Percentiles rank a stretch among this genome's conserved stretches.
Evolutionary conservation across 92 coral and sea anemone genomes (phyloP).

Genomic region (Porites lobata): DNA sequence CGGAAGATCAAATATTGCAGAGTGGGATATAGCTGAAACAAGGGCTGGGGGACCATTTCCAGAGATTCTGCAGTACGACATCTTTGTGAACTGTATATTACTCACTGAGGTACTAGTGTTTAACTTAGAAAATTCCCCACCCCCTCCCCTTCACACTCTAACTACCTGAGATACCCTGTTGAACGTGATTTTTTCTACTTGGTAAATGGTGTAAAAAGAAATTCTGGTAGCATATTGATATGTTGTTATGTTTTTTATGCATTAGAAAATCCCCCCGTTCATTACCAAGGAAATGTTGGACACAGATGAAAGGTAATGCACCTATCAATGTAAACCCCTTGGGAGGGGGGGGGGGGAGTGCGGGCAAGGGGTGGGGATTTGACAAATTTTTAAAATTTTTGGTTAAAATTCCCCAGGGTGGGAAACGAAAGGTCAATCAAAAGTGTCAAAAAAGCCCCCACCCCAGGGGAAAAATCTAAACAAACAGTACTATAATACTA

Average conservation of each 20-base stretch:
- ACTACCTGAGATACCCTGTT: not conserved
- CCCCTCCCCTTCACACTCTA: not conserved
- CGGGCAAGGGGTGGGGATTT: too few relatives aligned
- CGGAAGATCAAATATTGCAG: constrained; percentile 53
- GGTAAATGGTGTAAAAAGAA: not conserved
- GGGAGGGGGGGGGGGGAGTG: too few relatives aligned
- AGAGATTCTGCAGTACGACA: constrained; percentile 79
- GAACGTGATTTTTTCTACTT: too few relatives aligned
- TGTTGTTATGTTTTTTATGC: not conserved
- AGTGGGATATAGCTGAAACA: constrained; percentile 86
- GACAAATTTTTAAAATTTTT: too few relatives aligned
- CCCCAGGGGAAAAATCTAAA: too few relatives aligned
- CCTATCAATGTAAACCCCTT: too few relatives aligned
- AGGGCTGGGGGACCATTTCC: constrained; percentile 88
- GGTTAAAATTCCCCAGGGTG: too few relatives aligned
- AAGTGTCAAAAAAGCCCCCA: too few relatives aligned
- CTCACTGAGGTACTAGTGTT: constrained; percentile 61
- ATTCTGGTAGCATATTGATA: not conserved
- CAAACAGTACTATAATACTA: too few relatives aligned
- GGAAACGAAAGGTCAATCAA: too few relatives aligned
- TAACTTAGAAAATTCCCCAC: too few relatives aligned
- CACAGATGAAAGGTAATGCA: constrained; percentile 70
- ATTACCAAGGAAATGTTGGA: constrained; percentile 79
- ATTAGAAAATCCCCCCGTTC: constrained; percentile 93
- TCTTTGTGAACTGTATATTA: constrained; percentile 87